Conservation (phyloP, 2,797 vertebrate species). For the Micromesistius poutassou region DNA sequence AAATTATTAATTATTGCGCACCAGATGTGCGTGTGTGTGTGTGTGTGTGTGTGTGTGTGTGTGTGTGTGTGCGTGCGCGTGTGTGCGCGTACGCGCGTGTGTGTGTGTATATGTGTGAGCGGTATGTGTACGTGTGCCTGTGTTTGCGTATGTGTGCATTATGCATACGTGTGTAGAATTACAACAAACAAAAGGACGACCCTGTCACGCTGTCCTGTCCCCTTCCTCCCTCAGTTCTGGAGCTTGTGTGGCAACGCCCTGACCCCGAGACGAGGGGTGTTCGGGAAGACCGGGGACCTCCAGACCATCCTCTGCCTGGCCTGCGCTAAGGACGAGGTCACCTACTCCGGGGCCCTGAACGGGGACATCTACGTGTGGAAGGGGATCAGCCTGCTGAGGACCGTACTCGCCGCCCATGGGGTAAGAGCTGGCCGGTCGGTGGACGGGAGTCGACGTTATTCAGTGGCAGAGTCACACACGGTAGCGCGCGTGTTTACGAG, state of each 20-base stretch:
- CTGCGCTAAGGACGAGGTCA: slow-evolving; percentile 93
- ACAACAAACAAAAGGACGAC: too few relatives aligned
- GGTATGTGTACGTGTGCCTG: too few relatives aligned
- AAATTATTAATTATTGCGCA: neutral
- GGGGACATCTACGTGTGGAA: slow-evolving; percentile 99
- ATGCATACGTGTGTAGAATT: too few relatives aligned
- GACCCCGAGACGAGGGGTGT: slow-evolving; percentile 94
- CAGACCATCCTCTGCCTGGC: slow-evolving; percentile 98
- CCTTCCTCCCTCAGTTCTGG: slow-evolving; percentile 86
- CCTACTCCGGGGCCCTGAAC: slow-evolving; percentile 95
- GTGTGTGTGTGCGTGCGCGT: too few relatives aligned
- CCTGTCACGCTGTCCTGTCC: slow-evolving; percentile 21
- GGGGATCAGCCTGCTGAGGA: slow-evolving; percentile 89
- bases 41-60: neutral
- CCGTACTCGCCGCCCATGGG: slow-evolving; percentile 93
- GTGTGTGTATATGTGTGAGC: too few relatives aligned
- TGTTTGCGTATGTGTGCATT: too few relatives aligned
- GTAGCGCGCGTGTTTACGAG: too few relatives aligned
- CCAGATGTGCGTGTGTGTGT: neutral
- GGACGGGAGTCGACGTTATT: neutral
- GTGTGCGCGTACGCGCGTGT: too few relatives aligned
- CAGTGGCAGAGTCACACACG: too few relatives aligned
- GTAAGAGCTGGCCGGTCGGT: slow-evolving; percentile 61
- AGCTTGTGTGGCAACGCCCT: slow-evolving; percentile 96
- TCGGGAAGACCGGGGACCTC: slow-evolving; percentile 96